Evolutionary conservation across 2,888 invertebrate genomes (phyloP).

Genomic region (Carabus problematicus): DNA sequence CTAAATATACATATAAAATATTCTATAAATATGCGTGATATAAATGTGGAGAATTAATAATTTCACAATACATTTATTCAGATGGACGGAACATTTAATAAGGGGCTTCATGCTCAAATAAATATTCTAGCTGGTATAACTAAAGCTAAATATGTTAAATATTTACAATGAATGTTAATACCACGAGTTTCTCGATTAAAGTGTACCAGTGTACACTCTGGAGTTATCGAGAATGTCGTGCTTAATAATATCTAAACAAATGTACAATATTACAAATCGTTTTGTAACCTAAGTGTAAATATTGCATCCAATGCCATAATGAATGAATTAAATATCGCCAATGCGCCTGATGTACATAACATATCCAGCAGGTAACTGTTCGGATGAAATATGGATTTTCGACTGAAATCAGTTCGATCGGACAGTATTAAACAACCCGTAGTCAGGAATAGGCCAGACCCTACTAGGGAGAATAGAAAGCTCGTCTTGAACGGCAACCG

Average conservation of each 20-base stretch:
- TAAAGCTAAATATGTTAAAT: not conserved
- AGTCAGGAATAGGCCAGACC: conserved; percentile 69
- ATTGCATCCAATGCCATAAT: conserved; percentile 70
- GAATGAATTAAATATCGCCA: conserved; percentile 67
- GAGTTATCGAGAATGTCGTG: too few relatives aligned
- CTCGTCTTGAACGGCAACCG: conserved; percentile 70
- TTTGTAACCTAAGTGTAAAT: conserved; percentile 66
- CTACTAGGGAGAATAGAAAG: conserved; percentile 68
- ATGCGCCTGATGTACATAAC: conserved; percentile 70
- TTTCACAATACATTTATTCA: conserved; percentile 2
- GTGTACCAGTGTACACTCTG: too few relatives aligned
- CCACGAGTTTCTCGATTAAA: too few relatives aligned
- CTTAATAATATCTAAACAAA: not conserved
- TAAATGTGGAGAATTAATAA: too few relatives aligned
- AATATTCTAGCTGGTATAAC: not conserved
- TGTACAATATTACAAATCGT: conserved; percentile 59
- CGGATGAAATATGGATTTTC: conserved; percentile 64
- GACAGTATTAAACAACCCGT: conserved; percentile 70
- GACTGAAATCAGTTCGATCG: conserved; percentile 57
- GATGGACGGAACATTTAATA: conserved; percentile 47
- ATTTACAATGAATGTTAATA: conserved; percentile 5
- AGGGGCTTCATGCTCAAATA: conserved; percentile 32
- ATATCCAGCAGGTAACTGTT: conserved; percentile 71
- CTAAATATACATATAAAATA: not conserved
- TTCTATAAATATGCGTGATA: not conserved